These are phyloP conservation scores for Platycheirus albimanus DNA, from an alignment of 2,888 invertebrate species.

Conservation along the genomic window DNA sequence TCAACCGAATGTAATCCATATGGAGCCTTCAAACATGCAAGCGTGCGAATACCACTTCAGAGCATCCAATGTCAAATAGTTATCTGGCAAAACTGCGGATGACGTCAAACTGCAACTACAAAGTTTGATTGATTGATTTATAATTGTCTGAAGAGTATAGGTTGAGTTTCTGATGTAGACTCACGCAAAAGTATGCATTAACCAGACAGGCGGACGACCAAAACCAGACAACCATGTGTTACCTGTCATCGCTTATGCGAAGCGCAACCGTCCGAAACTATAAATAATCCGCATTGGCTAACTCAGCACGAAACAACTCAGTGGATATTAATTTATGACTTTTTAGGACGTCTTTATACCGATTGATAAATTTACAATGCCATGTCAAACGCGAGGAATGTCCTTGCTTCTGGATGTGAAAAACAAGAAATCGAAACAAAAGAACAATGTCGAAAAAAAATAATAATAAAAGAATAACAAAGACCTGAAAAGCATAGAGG, in stretches of 20 bases:
- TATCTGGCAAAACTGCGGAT: slow-evolving; percentile 55
- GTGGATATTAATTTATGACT: slow-evolving; percentile 60
- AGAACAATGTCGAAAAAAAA: slow-evolving; percentile 14
- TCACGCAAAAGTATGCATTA: slow-evolving; percentile 29
- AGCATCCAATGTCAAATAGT: slow-evolving; percentile 34
- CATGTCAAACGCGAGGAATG: slow-evolving; percentile 47
- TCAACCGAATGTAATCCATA: too few species aligned
- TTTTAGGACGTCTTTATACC: slow-evolving; percentile 63
- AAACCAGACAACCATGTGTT: slow-evolving; percentile 38
- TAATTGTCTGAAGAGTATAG: slow-evolving; percentile 61
- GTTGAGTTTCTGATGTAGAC: slow-evolving; percentile 51
- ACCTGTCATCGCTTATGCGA: slow-evolving; percentile 41
- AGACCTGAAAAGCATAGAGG: not conserved
- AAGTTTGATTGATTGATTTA: slow-evolving; percentile 71
- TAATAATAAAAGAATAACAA: slow-evolving; percentile 10
- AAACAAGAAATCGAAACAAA: slow-evolving; percentile 13
- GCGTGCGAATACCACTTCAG: not conserved
- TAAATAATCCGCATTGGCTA: slow-evolving; percentile 65
- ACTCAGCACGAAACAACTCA: slow-evolving; percentile 62
- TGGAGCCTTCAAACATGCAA: too few species aligned
- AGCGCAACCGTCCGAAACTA: slow-evolving; percentile 52
- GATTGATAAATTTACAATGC: slow-evolving; percentile 50
- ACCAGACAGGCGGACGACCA: not conserved
- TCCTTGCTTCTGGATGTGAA: slow-evolving; percentile 67
- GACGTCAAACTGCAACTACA: slow-evolving; percentile 32